Evolutionary conservation across 1,140 invertebrate species (phyloP).

Genomic region (Drosophila ambigua): DNA sequence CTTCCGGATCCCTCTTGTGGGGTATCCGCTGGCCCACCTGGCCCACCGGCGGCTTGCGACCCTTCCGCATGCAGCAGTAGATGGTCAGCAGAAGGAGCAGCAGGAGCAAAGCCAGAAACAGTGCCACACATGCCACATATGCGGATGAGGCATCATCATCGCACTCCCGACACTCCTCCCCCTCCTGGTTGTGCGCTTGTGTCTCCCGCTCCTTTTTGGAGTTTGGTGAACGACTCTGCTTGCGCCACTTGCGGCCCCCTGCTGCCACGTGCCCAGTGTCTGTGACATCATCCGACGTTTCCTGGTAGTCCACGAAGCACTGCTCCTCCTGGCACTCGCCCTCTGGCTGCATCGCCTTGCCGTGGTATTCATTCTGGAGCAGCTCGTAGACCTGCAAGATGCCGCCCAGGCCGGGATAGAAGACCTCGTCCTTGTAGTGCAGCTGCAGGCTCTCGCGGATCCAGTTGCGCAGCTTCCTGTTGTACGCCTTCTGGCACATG

Average conservation of each 20-base stretch:
- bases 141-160: constrained; percentile 28
- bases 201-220: neutral
- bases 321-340: neutral
- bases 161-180: constrained; percentile 51
- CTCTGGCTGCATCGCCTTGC: neutral
- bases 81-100: constrained; percentile 52
- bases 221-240: constrained; percentile 29
- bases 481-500: constrained; percentile 48
- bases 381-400: constrained; percentile 65
- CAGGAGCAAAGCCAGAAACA: constrained; percentile 40
- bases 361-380: neutral
- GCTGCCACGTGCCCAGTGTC: neutral
- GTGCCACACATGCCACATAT: constrained; percentile 40
- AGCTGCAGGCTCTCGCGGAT: constrained; percentile 60
- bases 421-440: constrained; percentile 69
- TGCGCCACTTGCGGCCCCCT: constrained; percentile 5
- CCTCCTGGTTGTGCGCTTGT: neutral
- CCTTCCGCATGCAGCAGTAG: constrained; percentile 46
- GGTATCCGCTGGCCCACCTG: neutral
- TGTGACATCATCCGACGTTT: neutral
- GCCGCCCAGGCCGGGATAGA: constrained; percentile 80
- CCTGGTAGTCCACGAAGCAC: constrained; percentile 20
- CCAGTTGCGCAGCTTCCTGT: constrained; percentile 66
- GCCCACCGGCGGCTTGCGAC: neutral
- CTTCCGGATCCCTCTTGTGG: neutral